Conservation (phyloP, 2,797 vertebrate species). For the Loriculus beryllinus region DNA sequence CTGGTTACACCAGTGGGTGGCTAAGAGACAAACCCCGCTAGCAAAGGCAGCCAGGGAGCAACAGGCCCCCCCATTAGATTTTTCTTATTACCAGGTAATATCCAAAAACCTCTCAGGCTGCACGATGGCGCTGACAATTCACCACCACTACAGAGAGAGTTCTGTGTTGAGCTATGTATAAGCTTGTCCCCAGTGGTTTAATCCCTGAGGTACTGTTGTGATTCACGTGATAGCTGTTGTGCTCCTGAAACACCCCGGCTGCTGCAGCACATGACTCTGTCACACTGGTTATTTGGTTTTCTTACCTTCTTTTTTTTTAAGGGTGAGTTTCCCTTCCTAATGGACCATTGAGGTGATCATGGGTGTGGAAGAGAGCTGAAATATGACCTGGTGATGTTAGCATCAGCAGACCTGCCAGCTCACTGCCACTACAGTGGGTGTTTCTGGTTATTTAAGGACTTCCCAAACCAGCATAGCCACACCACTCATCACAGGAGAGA, state of each 20-base stretch:
- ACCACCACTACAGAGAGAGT: background rate
- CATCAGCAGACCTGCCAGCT: background rate
- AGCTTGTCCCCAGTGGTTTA: background rate
- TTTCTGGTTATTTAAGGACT: background rate
- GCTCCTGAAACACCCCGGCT: background rate
- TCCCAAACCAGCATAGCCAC: background rate
- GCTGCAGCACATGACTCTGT: background rate
- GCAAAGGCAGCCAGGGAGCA: background rate
- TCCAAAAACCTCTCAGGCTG: background rate
- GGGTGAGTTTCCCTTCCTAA: background rate
- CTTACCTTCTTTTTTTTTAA: background rate
- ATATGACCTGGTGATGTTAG: background rate
- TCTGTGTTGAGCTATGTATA: background rate
- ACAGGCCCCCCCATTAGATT: background rate
- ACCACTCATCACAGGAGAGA: background rate
- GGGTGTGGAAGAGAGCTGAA: background rate
- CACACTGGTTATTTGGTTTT: background rate
- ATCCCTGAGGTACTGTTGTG: background rate
- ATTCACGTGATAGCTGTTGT: background rate
- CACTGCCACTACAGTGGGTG: background rate
- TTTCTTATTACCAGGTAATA: background rate
- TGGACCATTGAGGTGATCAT: background rate
- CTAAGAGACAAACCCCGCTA: background rate
- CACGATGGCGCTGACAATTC: background rate
- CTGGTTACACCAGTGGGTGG: background rate